Conservation (phyloP, 2,888 invertebrate species). For the Ditylenchus weischeri region DNA sequence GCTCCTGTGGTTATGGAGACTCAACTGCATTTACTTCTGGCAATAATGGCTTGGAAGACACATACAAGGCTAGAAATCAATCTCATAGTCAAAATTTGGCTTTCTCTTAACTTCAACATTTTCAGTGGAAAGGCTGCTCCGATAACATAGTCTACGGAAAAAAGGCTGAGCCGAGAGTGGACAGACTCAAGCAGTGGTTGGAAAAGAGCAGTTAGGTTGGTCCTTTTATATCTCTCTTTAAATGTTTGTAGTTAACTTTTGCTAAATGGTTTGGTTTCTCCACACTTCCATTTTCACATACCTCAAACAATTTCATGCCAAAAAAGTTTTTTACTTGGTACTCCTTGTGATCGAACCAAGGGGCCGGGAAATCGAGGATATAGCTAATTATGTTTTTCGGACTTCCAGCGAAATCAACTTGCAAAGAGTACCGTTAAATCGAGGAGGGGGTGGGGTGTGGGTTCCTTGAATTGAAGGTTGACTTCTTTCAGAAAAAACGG, state of each 20-base stretch:
- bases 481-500: no score
- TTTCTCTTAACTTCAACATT: background rate
- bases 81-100: background rate
- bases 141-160: slow-evolving; percentile 74
- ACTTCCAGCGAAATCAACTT: no score
- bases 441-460: no score
- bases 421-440: no score
- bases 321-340: no score
- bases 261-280: no score
- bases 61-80: slow-evolving; percentile 25
- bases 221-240: slow-evolving; percentile 1
- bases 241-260: slow-evolving; percentile 18
- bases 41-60: background rate
- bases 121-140: slow-evolving; percentile 81
- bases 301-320: no score
- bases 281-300: no score
- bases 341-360: no score
- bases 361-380: no score
- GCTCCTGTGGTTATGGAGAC: slow-evolving; percentile 70
- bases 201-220: slow-evolving; percentile 2
- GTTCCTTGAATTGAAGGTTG: no score
- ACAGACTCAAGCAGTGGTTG: slow-evolving; percentile 63
- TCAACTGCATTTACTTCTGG: slow-evolving; percentile 18
- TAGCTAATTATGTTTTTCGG: no score
- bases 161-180: slow-evolving; percentile 72